phyloP scores from a whole-genome alignment of 1,140 invertebrate genomes.

The Stegodyphus dumicola region DNA sequence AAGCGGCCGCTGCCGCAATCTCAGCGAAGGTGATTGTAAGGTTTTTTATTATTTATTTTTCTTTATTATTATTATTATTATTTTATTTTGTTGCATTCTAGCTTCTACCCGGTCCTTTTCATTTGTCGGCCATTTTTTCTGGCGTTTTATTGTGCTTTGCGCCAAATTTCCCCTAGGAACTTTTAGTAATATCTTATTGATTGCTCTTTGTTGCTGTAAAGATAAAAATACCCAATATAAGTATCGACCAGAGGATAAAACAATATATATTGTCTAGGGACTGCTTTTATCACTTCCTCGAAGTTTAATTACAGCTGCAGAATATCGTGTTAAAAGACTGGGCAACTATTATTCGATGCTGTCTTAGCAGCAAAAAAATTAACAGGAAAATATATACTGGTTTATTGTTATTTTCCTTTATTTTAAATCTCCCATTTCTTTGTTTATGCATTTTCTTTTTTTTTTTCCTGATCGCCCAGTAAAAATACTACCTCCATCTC shows the following conservation, averaged over 20 bases:
- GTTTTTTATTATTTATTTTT: background rate
- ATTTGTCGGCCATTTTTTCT: conserved; percentile 42
- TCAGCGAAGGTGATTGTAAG: conserved; percentile 32
- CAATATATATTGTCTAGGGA: conserved; percentile 25
- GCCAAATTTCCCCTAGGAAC: conserved; percentile 52
- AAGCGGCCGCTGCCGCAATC: conserved; percentile 18
- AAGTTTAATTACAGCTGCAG: conserved; percentile 40
- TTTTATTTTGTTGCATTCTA: conserved; percentile 1
- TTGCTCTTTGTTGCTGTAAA: conserved; percentile 27
- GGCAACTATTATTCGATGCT: background rate
- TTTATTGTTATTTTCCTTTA: no score
- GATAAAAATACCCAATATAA: conserved; percentile 31
- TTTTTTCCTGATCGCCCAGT: no score
- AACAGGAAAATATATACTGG: no score
- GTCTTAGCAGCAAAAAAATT: background rate
- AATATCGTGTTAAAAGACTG: conserved; percentile 20
- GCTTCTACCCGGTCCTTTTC: conserved; percentile 43
- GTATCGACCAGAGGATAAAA: conserved; percentile 24
- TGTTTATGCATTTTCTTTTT: no score
- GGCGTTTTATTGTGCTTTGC: conserved; percentile 31
- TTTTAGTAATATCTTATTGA: conserved; percentile 59
- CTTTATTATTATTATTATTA: background rate
- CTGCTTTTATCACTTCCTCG: conserved; percentile 14
- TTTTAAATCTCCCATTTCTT: no score
- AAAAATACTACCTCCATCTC: no score